Evolutionary conservation across 1,140 invertebrate genomes (phyloP), one percentile per base, ranked within the genome.

Genomic region (Lepidurus couesii): DNA sequence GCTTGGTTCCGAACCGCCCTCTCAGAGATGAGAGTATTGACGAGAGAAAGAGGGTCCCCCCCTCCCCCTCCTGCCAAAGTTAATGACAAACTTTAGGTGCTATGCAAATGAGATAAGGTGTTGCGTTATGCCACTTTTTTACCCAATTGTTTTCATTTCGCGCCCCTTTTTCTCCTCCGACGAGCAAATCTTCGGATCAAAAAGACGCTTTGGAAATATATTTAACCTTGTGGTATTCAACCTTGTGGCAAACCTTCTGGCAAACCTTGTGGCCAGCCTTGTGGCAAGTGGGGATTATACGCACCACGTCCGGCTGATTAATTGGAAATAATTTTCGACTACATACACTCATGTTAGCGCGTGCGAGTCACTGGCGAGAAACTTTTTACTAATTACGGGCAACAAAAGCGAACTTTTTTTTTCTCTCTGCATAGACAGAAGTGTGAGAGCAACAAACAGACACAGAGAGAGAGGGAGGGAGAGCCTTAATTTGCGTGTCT

Each of bases 21-120:
- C 53, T 65, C 53, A 21, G 53, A 65, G 53, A 65, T 65, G 53
- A 65, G 21, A 65, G 16, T 65, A 65, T 65, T 65, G 53, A 65
- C 53, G 53, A 3, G 53, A 65, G 34, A 34, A 34, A 34, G 34
- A 65, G 53, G 0, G 10, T 10, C 21, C 53, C 53, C 21, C n/a
- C n/a, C 16, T n/a, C 16, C 8, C 53, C 21, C 21, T 21, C 53
- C 21, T 21, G 16, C 16, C 53, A 65, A 47, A 47, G 53, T 65
- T 65, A 65, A 65, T 16, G 53, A 65, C 53, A 65, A 65, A 65
- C 53, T 65, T 65, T 21, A 65, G 53, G 16, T 4, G 16, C 53
- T 65, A 65, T 65, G 53, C 53, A 65, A 65, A 65, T 65, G 53
- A 65, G 53, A 65, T 65, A 65, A 65, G 53, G 16, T 65, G 16